Base-by-base conservation (phyloP, 1,140 invertebrate genomes). In the Drosophila mayri region DNA sequence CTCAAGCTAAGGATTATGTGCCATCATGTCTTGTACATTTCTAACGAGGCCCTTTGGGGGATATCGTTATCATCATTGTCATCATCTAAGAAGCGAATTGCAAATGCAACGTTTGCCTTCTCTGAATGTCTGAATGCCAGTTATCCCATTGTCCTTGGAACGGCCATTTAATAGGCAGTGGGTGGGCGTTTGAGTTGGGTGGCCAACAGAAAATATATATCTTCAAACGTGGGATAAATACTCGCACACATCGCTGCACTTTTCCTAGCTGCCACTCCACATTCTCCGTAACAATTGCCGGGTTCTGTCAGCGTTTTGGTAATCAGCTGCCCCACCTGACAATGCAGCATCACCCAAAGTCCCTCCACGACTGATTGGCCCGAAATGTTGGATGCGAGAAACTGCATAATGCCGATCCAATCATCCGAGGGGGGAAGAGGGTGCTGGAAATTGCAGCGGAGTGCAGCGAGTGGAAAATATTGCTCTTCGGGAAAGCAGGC, bases 371-470 rank as follows among this genome's bases (percentile, higher is more conserved):
- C 75, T 77, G 64, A 77, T 77, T 77, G 73, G 55, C 55, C 54
- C 65, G 63, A 54, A 76, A 52, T 54, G 57, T 30, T 41, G 35
- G 41, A 52, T 63, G 68, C 30, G 32, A 49, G 11, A 22, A 50
- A 38, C 71, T 76, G 71, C 72, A 77, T 68, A 70, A 77, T 70
- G 64, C 30, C 41, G 44, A 40, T 14, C 58, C 66, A 78, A 63
- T 78, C 75, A 77, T 47, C 50, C 74, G 22, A 22, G 3, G 32
- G 8, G 32, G 32, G 32, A 3, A 1, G 32, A 0, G 16, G 20
- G 16, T n/a, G 2, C 22, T 11, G 66, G 37, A 28, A 40, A 11
- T n/a, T n/a, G 6, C 30, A 28, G n/a, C 11, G 9, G 10, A 37
- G 35, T 43, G 28, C 25, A 4, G 47, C 25, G 46, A 30, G 20